A percentile compares a stretch with the other conserved stretches of the same genome.
Evolutionary conservation across 2,797 vertebrate genomes (phyloP).

Genomic region (Paguma larvata): DNA sequence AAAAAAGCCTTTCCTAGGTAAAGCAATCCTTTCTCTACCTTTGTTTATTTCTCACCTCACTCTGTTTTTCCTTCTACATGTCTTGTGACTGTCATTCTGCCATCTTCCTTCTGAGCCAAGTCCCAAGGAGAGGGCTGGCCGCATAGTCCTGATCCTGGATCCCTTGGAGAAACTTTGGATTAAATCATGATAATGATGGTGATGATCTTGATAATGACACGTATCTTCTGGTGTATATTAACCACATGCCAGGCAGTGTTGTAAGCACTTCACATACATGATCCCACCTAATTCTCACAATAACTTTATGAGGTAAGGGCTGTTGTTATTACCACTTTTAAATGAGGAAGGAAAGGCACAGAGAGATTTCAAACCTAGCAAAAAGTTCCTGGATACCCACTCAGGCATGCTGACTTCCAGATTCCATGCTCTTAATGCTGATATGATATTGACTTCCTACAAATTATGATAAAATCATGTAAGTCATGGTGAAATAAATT

Average conservation of each 20-base stretch:
- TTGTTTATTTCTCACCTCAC: background rate
- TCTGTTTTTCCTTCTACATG: background rate
- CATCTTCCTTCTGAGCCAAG: background rate
- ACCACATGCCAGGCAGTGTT: background rate
- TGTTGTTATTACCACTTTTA: background rate
- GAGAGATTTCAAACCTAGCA: background rate
- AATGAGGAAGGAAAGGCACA: background rate
- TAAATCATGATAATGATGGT: background rate
- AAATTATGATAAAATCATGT: background rate
- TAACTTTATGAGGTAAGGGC: background rate
- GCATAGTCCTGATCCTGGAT: background rate
- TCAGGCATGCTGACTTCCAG: background rate
- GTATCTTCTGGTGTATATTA: background rate
- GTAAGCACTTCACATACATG: background rate
- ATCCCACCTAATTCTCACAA: background rate
- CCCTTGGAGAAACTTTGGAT: background rate
- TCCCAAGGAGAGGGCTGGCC: background rate
- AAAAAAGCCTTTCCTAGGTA: background rate
- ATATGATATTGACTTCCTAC: background rate
- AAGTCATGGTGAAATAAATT: background rate
- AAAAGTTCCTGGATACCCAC: background rate
- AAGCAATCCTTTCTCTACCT: background rate
- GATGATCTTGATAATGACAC: no score
- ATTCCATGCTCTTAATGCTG: background rate
- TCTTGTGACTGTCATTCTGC: background rate